Conservation (phyloP, 1,140 invertebrate genomes). For the Zeugodacus cucurbitae region DNA sequence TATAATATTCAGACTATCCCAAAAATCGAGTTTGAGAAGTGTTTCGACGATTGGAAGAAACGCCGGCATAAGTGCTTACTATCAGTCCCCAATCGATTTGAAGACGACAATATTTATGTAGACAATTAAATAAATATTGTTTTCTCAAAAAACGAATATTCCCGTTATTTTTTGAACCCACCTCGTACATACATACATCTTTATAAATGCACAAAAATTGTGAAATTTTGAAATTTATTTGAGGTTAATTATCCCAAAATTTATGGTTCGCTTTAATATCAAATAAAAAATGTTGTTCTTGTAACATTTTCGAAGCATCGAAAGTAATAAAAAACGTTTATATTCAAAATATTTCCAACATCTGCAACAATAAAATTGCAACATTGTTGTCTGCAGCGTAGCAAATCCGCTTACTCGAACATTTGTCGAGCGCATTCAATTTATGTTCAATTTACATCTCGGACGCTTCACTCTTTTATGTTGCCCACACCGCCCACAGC, state of each 20-base stretch:
- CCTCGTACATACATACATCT: no score
- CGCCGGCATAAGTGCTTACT: no score
- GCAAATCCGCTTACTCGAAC: background rate
- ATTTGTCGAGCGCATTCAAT: background rate
- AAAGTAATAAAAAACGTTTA: background rate
- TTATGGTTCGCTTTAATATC: background rate
- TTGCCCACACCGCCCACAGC: background rate
- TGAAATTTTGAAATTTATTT: no score
- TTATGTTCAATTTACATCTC: background rate
- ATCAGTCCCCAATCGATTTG: no score
- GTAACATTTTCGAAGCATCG: background rate
- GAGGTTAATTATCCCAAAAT: background rate
- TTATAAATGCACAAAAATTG: no score
- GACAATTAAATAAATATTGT: no score
- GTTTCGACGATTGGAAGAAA: no score
- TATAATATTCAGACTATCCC: no score
- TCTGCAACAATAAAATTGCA: background rate
- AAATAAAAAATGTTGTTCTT: conserved; percentile 4
- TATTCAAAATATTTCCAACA: background rate
- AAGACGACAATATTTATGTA: no score
- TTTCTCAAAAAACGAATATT: no score
- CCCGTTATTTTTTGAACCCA: no score
- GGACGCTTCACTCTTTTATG: background rate
- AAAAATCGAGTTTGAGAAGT: no score
- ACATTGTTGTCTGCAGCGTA: background rate